Evolutionary conservation across 1,140 invertebrate genomes (phyloP).

Genomic region (Ceratitis capitata): DNA sequence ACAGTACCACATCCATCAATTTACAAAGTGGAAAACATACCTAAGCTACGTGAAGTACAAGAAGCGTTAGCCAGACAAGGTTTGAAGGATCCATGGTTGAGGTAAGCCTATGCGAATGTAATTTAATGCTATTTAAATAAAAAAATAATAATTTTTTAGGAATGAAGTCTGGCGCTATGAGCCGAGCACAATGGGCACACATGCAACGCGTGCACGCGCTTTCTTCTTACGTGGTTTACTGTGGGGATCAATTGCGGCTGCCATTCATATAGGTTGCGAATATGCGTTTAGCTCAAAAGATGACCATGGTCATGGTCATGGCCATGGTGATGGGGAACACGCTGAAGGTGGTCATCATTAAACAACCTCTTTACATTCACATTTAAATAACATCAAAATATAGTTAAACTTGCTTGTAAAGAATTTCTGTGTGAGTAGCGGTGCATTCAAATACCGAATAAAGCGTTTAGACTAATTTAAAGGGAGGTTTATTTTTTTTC

Average conservation of each 20-base stretch:
- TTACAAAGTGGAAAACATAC: slow-evolving; percentile 80
- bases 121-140: not conserved
- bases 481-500: not conserved
- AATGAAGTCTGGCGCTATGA: slow-evolving; percentile 82
- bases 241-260: slow-evolving; percentile 71
- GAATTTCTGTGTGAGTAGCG: not conserved
- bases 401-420: not conserved
- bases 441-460: not conserved
- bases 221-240: slow-evolving; percentile 70
- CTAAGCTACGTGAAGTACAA: slow-evolving; percentile 70
- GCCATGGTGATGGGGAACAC: slow-evolving; percentile 47
- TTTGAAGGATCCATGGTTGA: slow-evolving; percentile 82
- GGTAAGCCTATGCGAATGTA: slow-evolving; percentile 65
- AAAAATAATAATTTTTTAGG: slow-evolving; percentile 57
- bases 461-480: not conserved
- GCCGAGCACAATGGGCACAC: slow-evolving; percentile 63
- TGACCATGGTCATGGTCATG: slow-evolving; percentile 57
- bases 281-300: slow-evolving; percentile 67
- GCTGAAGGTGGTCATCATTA: slow-evolving; percentile 47
- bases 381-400: not conserved
- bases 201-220: slow-evolving; percentile 51
- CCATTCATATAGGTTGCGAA: slow-evolving; percentile 70
- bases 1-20: slow-evolving; percentile 75
- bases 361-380: not conserved
- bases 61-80: slow-evolving; percentile 72